These are phyloP conservation scores for Eudemis profundana DNA, from an alignment of 2,888 invertebrate species.

Conservation along the genomic window DNA sequence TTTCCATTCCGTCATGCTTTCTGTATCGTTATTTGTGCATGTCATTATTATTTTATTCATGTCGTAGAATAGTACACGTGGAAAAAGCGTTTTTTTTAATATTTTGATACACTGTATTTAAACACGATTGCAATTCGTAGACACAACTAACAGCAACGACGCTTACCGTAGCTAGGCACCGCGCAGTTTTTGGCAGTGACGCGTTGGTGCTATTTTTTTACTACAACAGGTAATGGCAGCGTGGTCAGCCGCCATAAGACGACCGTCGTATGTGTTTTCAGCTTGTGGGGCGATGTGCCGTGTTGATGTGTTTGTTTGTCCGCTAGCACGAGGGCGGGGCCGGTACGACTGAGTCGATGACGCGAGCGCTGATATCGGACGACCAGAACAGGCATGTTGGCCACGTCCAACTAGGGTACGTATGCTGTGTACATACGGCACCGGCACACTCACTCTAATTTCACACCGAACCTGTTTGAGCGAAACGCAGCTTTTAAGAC, in stretches of 20 bases:
- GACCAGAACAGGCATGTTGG: slow-evolving; percentile 95
- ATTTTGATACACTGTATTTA: slow-evolving; percentile 70
- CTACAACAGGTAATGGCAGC: slow-evolving; percentile 79
- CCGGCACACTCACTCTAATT: slow-evolving; percentile 62
- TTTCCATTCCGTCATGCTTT: slow-evolving; percentile 76
- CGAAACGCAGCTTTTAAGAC: slow-evolving; percentile 29
- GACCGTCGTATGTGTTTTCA: slow-evolving; percentile 60
- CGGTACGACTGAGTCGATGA: slow-evolving; percentile 97
- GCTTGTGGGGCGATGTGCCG: slow-evolving; percentile 67
- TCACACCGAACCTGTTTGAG: slow-evolving; percentile 1
- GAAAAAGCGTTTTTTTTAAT: slow-evolving; percentile 59
- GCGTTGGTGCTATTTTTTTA: slow-evolving; percentile 82
- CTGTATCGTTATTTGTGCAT: slow-evolving; percentile 78
- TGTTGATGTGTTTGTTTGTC: slow-evolving; percentile 86
- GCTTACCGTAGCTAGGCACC: slow-evolving; percentile 46
- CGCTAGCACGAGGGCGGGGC: slow-evolving; percentile 96
- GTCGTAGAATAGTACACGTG: slow-evolving; percentile 64
- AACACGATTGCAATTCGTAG: slow-evolving; percentile 67
- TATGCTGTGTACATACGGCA: slow-evolving; percentile 85
- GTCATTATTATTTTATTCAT: slow-evolving; percentile 75
- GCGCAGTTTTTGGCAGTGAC: slow-evolving; percentile 60
- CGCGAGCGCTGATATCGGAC: slow-evolving; percentile 97
- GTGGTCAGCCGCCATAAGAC: slow-evolving; percentile 54
- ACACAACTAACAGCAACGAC: slow-evolving; percentile 72
- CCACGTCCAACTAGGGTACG: slow-evolving; percentile 98